Evolutionary conservation across 2,113 vertebrate genomes (phyloP).

Genomic region (Hyperopisus bebe): DNA sequence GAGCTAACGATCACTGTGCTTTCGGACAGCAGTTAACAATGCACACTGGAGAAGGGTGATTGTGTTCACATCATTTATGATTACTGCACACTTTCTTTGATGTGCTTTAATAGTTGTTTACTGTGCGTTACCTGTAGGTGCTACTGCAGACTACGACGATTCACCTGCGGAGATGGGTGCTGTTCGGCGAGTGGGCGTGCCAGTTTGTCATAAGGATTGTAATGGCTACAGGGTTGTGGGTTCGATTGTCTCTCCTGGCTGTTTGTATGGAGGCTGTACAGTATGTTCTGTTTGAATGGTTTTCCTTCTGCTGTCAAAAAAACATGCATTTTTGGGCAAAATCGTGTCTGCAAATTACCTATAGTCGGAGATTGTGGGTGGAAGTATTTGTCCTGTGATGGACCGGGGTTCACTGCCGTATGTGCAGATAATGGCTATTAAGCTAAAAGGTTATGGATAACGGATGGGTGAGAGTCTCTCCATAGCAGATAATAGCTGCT

Average conservation of each 20-base stretch:
- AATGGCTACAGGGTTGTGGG: background rate
- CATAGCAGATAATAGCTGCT: background rate
- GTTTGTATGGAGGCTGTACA: background rate
- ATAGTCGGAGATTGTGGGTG: background rate
- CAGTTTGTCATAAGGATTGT: background rate
- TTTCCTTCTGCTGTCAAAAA: background rate
- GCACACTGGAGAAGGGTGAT: background rate
- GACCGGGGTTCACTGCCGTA: background rate
- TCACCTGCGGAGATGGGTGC: background rate
- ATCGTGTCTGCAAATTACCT: background rate
- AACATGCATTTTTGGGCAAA: background rate
- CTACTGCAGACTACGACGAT: background rate
- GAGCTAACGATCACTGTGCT: background rate
- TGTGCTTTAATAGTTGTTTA: constrained; percentile 22
- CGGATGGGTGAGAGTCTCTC: background rate
- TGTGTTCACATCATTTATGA: background rate
- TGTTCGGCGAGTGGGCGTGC: too few relatives aligned
- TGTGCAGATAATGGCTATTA: background rate
- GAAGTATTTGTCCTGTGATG: background rate
- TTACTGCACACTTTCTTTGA: constrained; percentile 14
- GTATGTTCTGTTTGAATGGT: background rate
- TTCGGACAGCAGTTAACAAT: background rate
- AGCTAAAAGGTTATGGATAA: background rate
- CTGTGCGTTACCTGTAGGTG: constrained; percentile 4
- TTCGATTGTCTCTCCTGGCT: background rate